These are phyloP conservation scores for Pangasius krempfi DNA, from an alignment of 2,797 vertebrate species.

Conservation along the genomic window DNA sequence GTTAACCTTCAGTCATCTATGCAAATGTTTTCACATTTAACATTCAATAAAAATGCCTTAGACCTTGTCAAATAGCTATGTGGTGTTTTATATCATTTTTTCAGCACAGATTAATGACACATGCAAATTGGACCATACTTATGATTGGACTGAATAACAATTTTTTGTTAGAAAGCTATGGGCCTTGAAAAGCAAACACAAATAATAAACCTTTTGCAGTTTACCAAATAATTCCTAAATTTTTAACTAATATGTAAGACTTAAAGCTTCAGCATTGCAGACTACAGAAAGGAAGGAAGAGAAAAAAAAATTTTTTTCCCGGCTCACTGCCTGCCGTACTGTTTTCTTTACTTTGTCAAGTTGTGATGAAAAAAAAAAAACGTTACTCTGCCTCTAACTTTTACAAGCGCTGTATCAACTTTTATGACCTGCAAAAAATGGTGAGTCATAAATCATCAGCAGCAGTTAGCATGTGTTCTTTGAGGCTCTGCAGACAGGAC, in stretches of 20 bases:
- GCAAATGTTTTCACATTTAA: background rate
- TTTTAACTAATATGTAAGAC: background rate
- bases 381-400: background rate
- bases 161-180: background rate
- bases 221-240: background rate
- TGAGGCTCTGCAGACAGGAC: constrained; percentile 37
- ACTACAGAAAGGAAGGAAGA: background rate
- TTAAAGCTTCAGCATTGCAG: background rate
- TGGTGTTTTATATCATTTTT: background rate
- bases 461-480: constrained; percentile 43
- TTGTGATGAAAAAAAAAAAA: background rate
- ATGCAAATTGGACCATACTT: no score
- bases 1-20: background rate
- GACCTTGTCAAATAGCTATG: background rate
- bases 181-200: background rate
- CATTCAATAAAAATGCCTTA: background rate
- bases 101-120: background rate
- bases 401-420: background rate
- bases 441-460: constrained; percentile 60
- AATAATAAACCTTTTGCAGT: background rate
- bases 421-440: constrained; percentile 48
- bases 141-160: background rate
- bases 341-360: background rate
- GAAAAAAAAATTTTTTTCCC: background rate
- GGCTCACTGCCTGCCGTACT: background rate